phyloP scores from a whole-genome alignment of 2,797 vertebrate genomes.

The Gorsachius magnificus region DNA sequence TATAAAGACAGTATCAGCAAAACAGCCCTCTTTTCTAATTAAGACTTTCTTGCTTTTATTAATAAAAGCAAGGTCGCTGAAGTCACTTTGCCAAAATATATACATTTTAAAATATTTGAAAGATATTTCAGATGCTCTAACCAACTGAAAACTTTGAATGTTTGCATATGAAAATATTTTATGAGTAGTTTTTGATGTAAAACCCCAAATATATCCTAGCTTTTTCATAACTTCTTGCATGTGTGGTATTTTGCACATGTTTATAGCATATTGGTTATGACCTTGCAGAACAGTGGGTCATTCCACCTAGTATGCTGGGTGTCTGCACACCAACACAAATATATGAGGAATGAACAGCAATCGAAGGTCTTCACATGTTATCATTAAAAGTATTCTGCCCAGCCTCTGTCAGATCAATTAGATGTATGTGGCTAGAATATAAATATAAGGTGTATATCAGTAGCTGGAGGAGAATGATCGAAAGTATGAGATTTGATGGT shows the following conservation, averaged over 20 bases:
- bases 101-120: neutral
- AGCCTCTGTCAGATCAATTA: neutral
- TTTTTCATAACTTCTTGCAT: neutral
- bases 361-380: neutral
- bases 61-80: neutral
- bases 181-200: neutral
- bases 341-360: neutral
- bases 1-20: neutral
- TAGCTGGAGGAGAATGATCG: neutral
- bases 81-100: neutral
- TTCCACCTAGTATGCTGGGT: neutral
- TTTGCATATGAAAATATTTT: neutral
- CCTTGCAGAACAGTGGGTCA: neutral
- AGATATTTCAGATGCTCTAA: neutral
- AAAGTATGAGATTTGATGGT: neutral
- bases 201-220: neutral
- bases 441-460: neutral
- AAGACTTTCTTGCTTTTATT: neutral
- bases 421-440: neutral
- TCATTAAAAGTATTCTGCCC: neutral
- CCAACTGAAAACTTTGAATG: neutral
- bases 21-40: neutral
- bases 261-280: neutral
- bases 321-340: neutral
- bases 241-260: accelerated